Percentiles rank a stretch among this genome's conserved stretches.
phyloP scores from a whole-genome alignment of 2,113 vertebrate species.

The Oncorhynchus clarkii region DNA sequence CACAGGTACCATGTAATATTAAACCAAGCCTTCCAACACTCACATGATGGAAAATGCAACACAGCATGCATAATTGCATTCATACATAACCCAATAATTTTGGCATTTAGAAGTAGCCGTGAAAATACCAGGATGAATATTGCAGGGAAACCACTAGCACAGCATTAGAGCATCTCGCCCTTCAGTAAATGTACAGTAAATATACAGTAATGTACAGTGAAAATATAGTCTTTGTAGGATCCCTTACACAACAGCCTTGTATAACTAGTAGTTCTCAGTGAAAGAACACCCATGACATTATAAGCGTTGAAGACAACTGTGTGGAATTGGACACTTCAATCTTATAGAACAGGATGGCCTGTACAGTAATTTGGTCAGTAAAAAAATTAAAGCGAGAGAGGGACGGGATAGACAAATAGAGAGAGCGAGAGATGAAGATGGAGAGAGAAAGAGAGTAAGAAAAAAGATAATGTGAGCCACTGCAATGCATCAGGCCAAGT shows the following conservation, averaged over 20 bases:
- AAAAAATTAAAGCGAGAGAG: not conserved
- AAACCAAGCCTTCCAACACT: conserved; percentile 42
- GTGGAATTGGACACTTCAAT: not conserved
- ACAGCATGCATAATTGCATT: conserved; percentile 60
- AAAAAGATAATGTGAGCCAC: no score
- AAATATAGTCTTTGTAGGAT: not conserved
- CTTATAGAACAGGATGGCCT: no score
- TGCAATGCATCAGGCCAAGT: conserved; percentile 24
- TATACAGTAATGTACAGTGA: not conserved
- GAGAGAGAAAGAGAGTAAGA: no score
- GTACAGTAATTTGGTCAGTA: not conserved
- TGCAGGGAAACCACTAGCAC: conserved; percentile 27
- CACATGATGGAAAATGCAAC: conserved; percentile 48
- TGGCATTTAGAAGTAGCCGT: conserved; percentile 41
- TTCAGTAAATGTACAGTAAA: not conserved
- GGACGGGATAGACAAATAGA: conserved; percentile 9
- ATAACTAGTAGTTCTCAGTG: conserved; percentile 7
- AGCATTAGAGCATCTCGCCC: not conserved
- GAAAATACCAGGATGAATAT: conserved; percentile 35
- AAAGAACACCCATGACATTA: not conserved
- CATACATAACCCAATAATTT: conserved; percentile 61
- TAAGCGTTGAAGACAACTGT: not conserved
- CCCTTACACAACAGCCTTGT: not conserved
- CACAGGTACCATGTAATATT: conserved; percentile 41
- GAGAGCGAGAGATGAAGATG: conserved; percentile 16